Percentiles rank a stretch among this genome's conserved stretches.
phyloP scores from a whole-genome alignment of 2,888 invertebrate genomes.

The Ametastegia equiseti region DNA sequence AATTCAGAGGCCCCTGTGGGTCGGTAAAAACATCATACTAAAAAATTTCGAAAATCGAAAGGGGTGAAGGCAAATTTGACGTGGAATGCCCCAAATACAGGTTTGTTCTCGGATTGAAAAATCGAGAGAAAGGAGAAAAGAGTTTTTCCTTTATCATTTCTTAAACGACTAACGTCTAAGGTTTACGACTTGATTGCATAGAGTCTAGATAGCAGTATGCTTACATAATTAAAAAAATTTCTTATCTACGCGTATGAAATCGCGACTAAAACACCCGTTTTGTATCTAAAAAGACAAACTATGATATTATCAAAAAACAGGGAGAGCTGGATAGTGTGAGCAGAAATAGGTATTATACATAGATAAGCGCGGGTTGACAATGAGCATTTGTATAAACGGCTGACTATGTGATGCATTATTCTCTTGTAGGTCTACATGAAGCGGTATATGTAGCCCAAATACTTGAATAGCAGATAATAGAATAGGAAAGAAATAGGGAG shows the following conservation, averaged over 20 bases:
- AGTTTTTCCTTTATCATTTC: background rate
- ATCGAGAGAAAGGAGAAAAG: background rate
- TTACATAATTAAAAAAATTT: background rate
- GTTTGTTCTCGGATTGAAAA: background rate
- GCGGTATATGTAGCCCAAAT: no score
- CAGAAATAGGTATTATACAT: background rate
- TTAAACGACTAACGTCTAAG: background rate
- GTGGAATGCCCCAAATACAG: no score
- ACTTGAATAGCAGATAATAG: background rate
- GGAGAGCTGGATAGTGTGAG: background rate
- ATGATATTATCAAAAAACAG: background rate
- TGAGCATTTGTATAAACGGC: background rate
- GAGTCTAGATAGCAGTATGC: background rate
- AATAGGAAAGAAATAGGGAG: background rate
- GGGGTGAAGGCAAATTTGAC: no score
- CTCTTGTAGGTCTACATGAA: background rate
- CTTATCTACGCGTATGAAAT: background rate
- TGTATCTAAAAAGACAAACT: background rate
- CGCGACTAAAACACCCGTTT: background rate
- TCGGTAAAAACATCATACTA: no score
- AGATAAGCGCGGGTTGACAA: background rate
- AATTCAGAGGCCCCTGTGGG: no score
- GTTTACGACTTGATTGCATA: constrained; percentile 1
- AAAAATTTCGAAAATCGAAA: no score
- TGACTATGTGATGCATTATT: background rate